Evolutionary conservation across 2,888 invertebrate genomes (phyloP).

Genomic region (Sinodicranocentrus sp.): DNA sequence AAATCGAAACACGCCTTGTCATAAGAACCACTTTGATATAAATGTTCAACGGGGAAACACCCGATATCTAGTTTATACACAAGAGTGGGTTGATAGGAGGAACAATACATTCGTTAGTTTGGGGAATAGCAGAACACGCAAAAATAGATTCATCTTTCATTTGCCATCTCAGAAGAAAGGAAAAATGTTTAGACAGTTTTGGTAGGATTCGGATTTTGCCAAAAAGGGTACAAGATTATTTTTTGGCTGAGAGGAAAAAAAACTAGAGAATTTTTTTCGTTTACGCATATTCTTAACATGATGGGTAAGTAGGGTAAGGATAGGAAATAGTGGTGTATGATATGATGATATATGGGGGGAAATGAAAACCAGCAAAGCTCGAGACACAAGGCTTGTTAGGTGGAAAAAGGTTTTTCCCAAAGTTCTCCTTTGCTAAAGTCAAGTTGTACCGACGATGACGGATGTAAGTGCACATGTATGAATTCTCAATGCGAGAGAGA

Average conservation of each 20-base stretch:
- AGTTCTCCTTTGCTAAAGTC: slow-evolving; percentile 4
- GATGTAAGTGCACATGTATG: slow-evolving; percentile 13
- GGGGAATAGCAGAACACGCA: background rate
- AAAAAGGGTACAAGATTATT: background rate
- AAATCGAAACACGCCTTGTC: slow-evolving; percentile 43
- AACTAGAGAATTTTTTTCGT: no score
- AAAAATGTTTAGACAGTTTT: background rate
- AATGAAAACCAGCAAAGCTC: no score
- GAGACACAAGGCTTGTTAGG: background rate
- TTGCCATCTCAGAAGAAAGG: slow-evolving; percentile 6
- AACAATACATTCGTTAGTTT: slow-evolving; percentile 57
- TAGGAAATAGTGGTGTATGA: no score
- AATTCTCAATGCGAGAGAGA: background rate
- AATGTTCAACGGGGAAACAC: no score
- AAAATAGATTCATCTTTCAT: slow-evolving; percentile 56
- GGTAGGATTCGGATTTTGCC: slow-evolving; percentile 9
- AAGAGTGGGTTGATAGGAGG: background rate
- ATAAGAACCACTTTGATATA: background rate
- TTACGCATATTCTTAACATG: no score
- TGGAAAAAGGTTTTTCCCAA: no score
- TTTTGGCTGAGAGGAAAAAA: no score
- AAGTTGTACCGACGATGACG: slow-evolving; percentile 12
- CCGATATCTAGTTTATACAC: no score
- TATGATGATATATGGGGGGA: no score
- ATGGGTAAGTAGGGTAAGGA: no score